Base-by-base conservation (phyloP, 1,140 invertebrate genomes). In the Brachionus koreanus region DNA sequence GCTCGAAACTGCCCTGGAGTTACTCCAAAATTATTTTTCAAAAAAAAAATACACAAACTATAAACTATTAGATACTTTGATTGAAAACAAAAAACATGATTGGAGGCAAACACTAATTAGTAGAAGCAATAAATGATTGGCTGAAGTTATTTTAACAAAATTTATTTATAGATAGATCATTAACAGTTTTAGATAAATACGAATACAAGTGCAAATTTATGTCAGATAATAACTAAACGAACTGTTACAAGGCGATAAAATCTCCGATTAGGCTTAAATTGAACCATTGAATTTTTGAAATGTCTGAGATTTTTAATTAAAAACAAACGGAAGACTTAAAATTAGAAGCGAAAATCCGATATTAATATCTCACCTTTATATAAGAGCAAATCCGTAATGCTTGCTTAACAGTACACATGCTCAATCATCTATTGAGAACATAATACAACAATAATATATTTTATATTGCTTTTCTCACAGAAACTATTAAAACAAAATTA, bases 401-500 rank as follows among this genome's bases (percentile, higher is more conserved):
- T 57, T 57, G 49, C 49, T 57, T 69, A 69, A 69, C 16, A 2
- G 5, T 19, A 69, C 65, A 69, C 65, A 69, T 69, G 65, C 65
- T 69, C 29, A 69, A 69, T 69, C 65, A 69, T 29, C 29, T 29
- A 69, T 69, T 39, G 65, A 69, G 37, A 37, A 4, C 37, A 5
- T 16, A 69, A 29, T 29, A 29, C 29, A 29, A 29, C 29, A 29
- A 29, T 29, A 29, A 69, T 69, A 16, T 42, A 4, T 43, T 69
- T 69, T 69, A 69, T 69, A 37, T 37, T 69, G 35, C n/a, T 69
- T 69, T 69, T 69, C 65, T 69, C 65, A 69, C 37, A 69, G 33
- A 69, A 19, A 19, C 37, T 42, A 69, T 69, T 69, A 69, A 69
- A 69, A 69, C 65, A 69, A 69, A 35, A 69, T 69, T 69, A 65